These are phyloP conservation scores for Albula glossodonta DNA, from an alignment of 2,113 vertebrate species.

Conservation along the genomic window DNA sequence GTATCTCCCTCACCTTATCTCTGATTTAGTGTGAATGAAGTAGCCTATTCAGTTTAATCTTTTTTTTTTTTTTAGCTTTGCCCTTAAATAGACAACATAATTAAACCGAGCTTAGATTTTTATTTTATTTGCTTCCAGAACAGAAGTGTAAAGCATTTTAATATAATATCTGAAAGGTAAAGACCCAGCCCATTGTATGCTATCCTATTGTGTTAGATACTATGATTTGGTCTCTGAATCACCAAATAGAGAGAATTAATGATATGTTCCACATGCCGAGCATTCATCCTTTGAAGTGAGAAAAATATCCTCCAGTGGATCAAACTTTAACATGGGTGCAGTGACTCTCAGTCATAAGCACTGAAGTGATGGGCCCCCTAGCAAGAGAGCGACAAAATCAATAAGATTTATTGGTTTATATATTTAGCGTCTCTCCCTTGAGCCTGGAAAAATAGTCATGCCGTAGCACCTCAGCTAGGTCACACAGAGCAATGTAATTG, in stretches of 20 bases:
- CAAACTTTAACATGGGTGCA: not conserved
- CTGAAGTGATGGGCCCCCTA: not conserved
- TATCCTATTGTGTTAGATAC: not conserved
- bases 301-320: not conserved
- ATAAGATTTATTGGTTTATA: not conserved
- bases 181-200: not conserved
- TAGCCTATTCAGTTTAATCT: not conserved
- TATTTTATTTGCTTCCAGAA: too few species aligned
- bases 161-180: not conserved
- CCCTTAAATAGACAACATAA: not conserved
- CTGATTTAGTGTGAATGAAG: not conserved
- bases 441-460: not conserved
- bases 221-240: not conserved
- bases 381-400: not conserved
- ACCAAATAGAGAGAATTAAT: not conserved
- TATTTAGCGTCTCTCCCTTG: not conserved
- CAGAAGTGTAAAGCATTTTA: not conserved
- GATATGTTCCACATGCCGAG: not conserved
- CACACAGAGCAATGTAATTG: not conserved
- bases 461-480: not conserved
- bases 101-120: not conserved
- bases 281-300: not conserved
- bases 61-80: not conserved
- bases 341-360: not conserved
- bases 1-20: not conserved